Percentiles rank a stretch among this genome's conserved stretches.
These are phyloP conservation scores for Spisula solida DNA, from an alignment of 2,888 invertebrate genomes.

Conservation along the genomic window DNA sequence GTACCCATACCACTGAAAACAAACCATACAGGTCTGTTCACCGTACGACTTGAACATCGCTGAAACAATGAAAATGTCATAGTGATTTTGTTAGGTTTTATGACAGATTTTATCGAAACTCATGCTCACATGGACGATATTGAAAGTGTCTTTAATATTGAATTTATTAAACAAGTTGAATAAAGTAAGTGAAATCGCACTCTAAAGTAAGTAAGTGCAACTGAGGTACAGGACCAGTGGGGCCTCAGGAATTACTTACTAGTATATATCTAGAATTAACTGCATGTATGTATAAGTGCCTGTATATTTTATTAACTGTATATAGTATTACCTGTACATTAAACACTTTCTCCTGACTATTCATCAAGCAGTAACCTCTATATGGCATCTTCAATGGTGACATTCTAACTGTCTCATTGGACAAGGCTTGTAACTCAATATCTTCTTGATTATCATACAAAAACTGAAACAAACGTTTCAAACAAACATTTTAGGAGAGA, in stretches of 20 bases:
- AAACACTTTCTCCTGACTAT: conserved; percentile 87
- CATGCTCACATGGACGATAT: background rate
- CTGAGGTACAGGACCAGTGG: no score
- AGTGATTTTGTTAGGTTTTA: background rate
- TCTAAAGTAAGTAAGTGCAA: no score
- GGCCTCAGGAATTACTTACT: no score
- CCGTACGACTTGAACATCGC: conserved; percentile 6
- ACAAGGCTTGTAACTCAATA: conserved; percentile 83
- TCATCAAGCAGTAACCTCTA: conserved; percentile 94
- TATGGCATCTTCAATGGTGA: conserved; percentile 92
- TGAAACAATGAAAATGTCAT: background rate
- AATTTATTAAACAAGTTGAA: no score
- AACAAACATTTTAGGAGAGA: no score
- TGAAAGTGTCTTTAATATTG: no score
- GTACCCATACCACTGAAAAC: conserved; percentile 99
- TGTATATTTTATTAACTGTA: no score
- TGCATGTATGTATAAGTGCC: no score
- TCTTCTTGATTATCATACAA: conserved; percentile 90
- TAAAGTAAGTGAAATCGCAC: no score
- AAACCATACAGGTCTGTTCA: conserved; percentile 94
- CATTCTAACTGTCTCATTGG: conserved; percentile 86
- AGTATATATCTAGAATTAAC: no score
- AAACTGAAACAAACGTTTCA: conserved; percentile 88
- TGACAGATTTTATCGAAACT: background rate
- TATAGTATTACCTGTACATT: conserved; percentile 74